phyloP scores from a whole-genome alignment of 1,140 invertebrate genomes.

The Drosophila biarmipes region DNA sequence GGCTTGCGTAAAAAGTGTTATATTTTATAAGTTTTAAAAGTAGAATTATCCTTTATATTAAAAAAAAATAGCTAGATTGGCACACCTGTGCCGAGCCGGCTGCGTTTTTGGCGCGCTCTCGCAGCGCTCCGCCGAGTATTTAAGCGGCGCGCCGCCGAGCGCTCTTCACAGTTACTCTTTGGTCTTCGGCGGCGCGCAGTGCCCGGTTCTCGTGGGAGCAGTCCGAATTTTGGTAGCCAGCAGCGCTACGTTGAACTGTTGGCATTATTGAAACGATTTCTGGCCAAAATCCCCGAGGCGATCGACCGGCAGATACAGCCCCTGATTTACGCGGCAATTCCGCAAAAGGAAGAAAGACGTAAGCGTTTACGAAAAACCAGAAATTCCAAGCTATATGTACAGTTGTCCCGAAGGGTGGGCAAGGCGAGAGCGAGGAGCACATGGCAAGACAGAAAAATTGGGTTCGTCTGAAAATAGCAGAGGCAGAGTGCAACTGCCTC shows the following conservation, averaged over 20 bases:
- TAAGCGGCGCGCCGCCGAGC: slow-evolving; percentile 20
- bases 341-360: slow-evolving; percentile 15
- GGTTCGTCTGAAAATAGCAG: slow-evolving; percentile 68
- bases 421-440: slow-evolving; percentile 47
- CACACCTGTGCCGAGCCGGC: slow-evolving; percentile 9
- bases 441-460: slow-evolving; percentile 60
- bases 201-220: slow-evolving; percentile 9
- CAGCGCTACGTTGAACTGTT: slow-evolving; percentile 39
- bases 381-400: slow-evolving; percentile 20
- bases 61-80: background rate
- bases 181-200: slow-evolving; percentile 35
- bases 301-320: slow-evolving; percentile 6
- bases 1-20: too few species aligned
- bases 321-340: slow-evolving; percentile 10
- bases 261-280: slow-evolving; percentile 23
- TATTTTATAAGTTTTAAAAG: too few species aligned
- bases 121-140: slow-evolving; percentile 14
- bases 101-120: slow-evolving; percentile 19
- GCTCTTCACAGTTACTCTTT: slow-evolving; percentile 28
- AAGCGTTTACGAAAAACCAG: slow-evolving; percentile 24
- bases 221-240: slow-evolving; percentile 21
- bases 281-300: slow-evolving; percentile 28
- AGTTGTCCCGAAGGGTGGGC: slow-evolving; percentile 8
- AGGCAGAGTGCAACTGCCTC: slow-evolving; percentile 44
- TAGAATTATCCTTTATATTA: background rate